Evolutionary conservation across 2,113 vertebrate genomes (phyloP).

Genomic region (Pollachius pollachius): DNA sequence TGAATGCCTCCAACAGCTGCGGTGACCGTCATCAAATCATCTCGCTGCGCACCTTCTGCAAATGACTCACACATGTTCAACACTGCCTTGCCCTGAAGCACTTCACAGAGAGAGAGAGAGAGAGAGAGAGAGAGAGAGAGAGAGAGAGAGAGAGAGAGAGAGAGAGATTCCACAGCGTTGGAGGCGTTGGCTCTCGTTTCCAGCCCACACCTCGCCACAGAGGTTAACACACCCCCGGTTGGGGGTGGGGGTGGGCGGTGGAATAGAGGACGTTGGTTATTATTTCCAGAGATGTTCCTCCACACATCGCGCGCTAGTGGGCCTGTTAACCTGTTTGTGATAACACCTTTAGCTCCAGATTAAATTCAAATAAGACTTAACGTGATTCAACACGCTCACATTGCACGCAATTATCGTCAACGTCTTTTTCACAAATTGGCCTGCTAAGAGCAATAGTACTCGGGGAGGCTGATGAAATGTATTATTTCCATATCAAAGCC

Average conservation of each 20-base stretch:
- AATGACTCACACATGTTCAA: slow-evolving; percentile 69
- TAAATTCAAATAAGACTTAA: slow-evolving; percentile 60
- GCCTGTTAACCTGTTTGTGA: slow-evolving; percentile 43
- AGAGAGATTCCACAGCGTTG: slow-evolving; percentile 17
- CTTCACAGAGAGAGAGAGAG: slow-evolving; percentile 44
- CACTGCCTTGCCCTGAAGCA: slow-evolving; percentile 50
- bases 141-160: slow-evolving; percentile 52
- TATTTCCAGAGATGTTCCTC: slow-evolving; percentile 53
- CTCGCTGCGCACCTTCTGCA: slow-evolving; percentile 65
- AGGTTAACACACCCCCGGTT: slow-evolving; percentile 17
- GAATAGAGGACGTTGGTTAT: slow-evolving; percentile 33
- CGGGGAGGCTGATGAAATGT: slow-evolving; percentile 31
- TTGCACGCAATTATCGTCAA: slow-evolving; percentile 54
- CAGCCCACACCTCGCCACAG: slow-evolving; percentile 43
- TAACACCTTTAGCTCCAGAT: slow-evolving; percentile 54
- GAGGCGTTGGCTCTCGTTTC: slow-evolving; percentile 38
- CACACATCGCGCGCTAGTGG: slow-evolving; percentile 3
- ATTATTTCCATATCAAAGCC: slow-evolving; percentile 56
- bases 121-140: slow-evolving; percentile 51
- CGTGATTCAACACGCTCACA: slow-evolving; percentile 50
- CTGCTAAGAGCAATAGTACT: slow-evolving; percentile 36
- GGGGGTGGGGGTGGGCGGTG: no score
- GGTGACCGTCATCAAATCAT: slow-evolving; percentile 55
- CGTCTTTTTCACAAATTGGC: slow-evolving; percentile 33
- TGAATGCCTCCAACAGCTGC: slow-evolving; percentile 56